phyloP scores from a whole-genome alignment of 2,797 vertebrate species.

The Eutrigla gurnardus region DNA sequence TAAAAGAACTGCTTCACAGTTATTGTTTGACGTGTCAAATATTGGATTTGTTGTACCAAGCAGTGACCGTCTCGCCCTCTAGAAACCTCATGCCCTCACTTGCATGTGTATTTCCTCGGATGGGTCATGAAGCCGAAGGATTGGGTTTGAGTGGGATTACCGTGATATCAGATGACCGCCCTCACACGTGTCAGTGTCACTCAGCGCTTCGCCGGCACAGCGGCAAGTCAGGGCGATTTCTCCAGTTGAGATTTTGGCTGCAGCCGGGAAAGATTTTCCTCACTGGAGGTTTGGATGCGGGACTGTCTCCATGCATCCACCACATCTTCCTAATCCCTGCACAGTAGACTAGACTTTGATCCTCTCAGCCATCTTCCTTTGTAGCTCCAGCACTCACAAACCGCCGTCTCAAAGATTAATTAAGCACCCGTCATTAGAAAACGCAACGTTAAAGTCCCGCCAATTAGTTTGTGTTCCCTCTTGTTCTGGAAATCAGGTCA shows the following conservation, averaged over 20 bases:
- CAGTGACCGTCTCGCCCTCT: background rate
- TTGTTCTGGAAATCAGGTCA: constrained; percentile 71
- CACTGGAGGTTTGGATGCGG: constrained; percentile 49
- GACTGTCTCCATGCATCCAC: constrained; percentile 53
- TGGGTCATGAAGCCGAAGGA: constrained; percentile 38
- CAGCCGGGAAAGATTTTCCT: constrained; percentile 62
- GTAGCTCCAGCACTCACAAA: constrained; percentile 51
- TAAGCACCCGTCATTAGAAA: constrained; percentile 64
- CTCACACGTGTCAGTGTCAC: constrained; percentile 62
- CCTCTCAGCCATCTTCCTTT: constrained; percentile 61
- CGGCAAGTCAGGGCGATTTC: constrained; percentile 44
- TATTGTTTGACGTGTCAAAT: background rate
- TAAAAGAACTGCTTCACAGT: background rate
- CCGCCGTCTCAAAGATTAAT: constrained; percentile 68
- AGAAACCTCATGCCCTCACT: constrained; percentile 6
- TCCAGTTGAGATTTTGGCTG: constrained; percentile 47
- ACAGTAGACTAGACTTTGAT: constrained; percentile 70
- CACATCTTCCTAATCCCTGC: constrained; percentile 75
- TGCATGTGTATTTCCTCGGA: constrained; percentile 7
- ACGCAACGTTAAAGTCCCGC: constrained; percentile 56
- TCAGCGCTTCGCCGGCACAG: constrained; percentile 53
- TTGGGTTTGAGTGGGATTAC: constrained; percentile 60
- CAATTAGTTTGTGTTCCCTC: constrained; percentile 72
- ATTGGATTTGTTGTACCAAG: background rate
- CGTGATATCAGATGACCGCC: constrained; percentile 63